phyloP scores from a whole-genome alignment of 2,888 invertebrate genomes.

The Metallyticus violacea region DNA sequence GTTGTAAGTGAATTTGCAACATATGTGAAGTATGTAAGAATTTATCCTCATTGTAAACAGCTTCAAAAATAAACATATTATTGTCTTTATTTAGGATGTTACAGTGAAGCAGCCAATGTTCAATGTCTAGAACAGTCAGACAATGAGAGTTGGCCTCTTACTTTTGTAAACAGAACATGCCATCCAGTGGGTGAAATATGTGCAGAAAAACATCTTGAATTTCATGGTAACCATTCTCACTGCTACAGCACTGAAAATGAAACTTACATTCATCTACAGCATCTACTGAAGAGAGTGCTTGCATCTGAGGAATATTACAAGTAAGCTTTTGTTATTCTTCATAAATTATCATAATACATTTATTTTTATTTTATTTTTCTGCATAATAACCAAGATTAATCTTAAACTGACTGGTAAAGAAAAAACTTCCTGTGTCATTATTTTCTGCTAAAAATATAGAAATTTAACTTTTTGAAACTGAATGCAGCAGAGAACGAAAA shows the following conservation, averaged over 20 bases:
- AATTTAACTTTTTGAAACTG: too few relatives aligned
- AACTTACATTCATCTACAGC: conserved; percentile 49
- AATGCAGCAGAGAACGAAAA: too few relatives aligned
- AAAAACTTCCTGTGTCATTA: too few relatives aligned
- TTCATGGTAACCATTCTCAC: conserved; percentile 47
- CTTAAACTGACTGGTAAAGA: too few relatives aligned
- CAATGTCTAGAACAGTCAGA: conserved; percentile 50
- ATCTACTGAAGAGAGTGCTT: conserved; percentile 54
- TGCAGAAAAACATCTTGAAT: conserved; percentile 43
- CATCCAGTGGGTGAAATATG: conserved; percentile 54
- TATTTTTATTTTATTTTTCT: too few relatives aligned
- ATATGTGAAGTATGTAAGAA: too few relatives aligned
- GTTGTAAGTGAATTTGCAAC: too few relatives aligned
- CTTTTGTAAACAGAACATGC: conserved; percentile 56
- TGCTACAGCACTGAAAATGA: conserved; percentile 46
- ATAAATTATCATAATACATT: too few relatives aligned
- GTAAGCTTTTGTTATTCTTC: conserved; percentile 51
- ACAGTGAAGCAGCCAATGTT: conserved; percentile 60
- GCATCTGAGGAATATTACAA: conserved; percentile 67
- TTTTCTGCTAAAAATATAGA: too few relatives aligned
- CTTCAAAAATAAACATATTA: background rate
- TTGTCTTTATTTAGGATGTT: conserved; percentile 54
- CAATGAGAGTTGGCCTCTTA: conserved; percentile 42
- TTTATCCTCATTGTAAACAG: too few relatives aligned
- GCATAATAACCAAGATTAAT: too few relatives aligned